Percentiles rank a stretch among this genome's conserved stretches.
phyloP scores from a whole-genome alignment of 2,797 vertebrate genomes.

The Lacerta agilis region DNA sequence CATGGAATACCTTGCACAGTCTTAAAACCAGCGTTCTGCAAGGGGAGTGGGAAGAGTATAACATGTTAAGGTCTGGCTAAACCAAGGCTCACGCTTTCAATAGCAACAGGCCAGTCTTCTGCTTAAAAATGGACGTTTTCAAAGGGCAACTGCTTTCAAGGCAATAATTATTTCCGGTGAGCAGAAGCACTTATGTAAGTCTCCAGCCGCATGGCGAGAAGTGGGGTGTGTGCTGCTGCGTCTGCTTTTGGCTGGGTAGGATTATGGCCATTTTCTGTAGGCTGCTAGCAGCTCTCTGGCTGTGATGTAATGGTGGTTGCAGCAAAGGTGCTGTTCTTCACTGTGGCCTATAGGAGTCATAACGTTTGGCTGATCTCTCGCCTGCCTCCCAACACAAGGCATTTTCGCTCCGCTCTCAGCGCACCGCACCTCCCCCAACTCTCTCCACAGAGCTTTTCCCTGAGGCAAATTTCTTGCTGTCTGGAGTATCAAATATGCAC shows the following conservation, averaged over 20 bases:
- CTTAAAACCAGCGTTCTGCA: constrained; percentile 3
- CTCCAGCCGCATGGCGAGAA: neutral
- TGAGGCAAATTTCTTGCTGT: constrained; percentile 63
- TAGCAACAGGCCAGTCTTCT: neutral
- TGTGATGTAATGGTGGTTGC: constrained; percentile 1
- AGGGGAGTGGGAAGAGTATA: neutral
- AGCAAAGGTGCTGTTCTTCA: constrained; percentile 45
- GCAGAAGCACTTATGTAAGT: neutral
- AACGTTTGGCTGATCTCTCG: constrained; percentile 16
- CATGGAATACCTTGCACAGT: constrained; percentile 8
- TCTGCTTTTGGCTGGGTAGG: constrained; percentile 8
- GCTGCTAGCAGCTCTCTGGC: constrained; percentile 6
- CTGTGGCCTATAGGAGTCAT: constrained; percentile 60
- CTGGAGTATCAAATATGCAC: constrained; percentile 55
- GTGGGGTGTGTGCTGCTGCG: neutral
- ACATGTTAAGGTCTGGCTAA: neutral
- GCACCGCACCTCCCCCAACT: constrained; percentile 60
- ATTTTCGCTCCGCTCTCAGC: neutral
- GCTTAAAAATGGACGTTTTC: neutral
- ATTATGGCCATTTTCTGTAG: constrained; percentile 34
- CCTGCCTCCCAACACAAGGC: neutral
- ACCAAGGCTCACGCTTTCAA: constrained; percentile 7
- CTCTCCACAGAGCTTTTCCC: constrained; percentile 53
- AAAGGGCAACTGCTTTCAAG: neutral
- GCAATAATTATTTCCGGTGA: neutral